A percentile compares a stretch with the other conserved stretches of the same genome.
phyloP scores from a whole-genome alignment of 2,113 vertebrate species.

The Sylvietta virens region DNA sequence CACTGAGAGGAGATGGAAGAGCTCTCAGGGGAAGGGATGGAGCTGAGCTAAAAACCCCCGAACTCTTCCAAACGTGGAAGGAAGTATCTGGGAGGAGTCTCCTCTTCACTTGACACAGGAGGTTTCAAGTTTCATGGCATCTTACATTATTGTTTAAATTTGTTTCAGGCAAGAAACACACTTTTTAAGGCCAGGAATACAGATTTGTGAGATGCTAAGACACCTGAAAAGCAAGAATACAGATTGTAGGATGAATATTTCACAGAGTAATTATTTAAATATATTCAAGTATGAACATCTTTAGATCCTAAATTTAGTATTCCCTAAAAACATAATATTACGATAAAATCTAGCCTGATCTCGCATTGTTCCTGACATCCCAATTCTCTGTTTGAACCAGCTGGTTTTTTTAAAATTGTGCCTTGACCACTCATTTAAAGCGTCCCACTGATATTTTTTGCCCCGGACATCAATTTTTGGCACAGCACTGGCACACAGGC shows the following conservation, averaged over 20 bases:
- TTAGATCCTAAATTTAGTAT: constrained; percentile 64
- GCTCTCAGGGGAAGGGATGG: background rate
- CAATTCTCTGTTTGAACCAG: background rate
- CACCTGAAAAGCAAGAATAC: constrained; percentile 64
- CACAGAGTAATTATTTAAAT: constrained; percentile 66
- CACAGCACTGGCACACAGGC: background rate
- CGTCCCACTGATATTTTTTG: background rate
- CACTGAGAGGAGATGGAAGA: background rate
- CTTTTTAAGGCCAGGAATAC: constrained; percentile 63
- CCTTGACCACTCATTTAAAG: background rate
- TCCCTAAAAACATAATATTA: constrained; percentile 55
- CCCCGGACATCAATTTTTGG: constrained; percentile 2
- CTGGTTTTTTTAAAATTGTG: background rate
- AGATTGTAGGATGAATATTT: constrained; percentile 67
- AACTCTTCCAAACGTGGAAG: background rate
- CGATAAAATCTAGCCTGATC: constrained; percentile 27
- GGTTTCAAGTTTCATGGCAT: constrained; percentile 49
- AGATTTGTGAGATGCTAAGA: constrained; percentile 52
- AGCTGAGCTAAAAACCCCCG: background rate
- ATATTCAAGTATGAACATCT: constrained; percentile 60
- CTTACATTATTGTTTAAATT: constrained; percentile 58
- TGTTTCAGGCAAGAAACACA: constrained; percentile 56
- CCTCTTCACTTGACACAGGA: constrained; percentile 1
- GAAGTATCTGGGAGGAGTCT: constrained; percentile 7
- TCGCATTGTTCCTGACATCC: background rate